Evolutionary conservation across 2,888 invertebrate species (phyloP), one percentile per base, ranked within the genome.

Genomic region (Lingula anatina): DNA sequence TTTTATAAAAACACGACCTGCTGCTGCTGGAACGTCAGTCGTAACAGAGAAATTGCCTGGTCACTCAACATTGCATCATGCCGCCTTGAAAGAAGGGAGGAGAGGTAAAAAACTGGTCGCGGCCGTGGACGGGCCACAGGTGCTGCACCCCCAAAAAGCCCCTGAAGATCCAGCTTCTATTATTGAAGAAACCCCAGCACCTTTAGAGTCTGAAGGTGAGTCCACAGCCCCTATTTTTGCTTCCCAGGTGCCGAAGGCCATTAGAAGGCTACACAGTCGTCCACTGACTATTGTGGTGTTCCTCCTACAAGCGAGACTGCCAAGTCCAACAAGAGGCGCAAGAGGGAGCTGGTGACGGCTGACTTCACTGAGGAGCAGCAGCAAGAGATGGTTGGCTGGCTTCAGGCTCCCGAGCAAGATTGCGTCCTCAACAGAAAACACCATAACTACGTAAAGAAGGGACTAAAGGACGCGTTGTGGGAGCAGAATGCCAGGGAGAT

Each of bases 401-500:
- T 31, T 15, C 35, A 31, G 35, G 35, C 35, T 15, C 35, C 35
- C 15, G 35, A 31, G 35, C 35, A 31, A 31, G 35, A 31, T n/a
- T n/a, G 5, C 23, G 31, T 44, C 31, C 15, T 15, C 27, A 44
- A 44, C 39, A 39, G 18, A 31, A 44, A 44, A 23, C 31, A 31
- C 26, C 31, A 27, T 18, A 44, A 31, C 35, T 44, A 31, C 35
- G 23, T 15, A 5, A 31, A 44, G 23, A 31, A 31, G 44, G 31
- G 23, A 7, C 27, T 44, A 5, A 44, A 26, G 26, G 27, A 31
- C 31, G 44, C 44, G 31, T 31, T 31, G 31, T 44, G 44, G 31
- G 44, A 27, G 18, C 44, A 31, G 44, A 44, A 44, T 27, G 44
- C 31, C 44, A 44, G 35, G 44, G 44, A 44, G 44, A 44, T 39